Percentiles rank a stretch among this genome's conserved stretches.
These are phyloP conservation scores for Eleutherodactylus coqui DNA, from an alignment of 2,797 vertebrate genomes.

Conservation along the genomic window DNA sequence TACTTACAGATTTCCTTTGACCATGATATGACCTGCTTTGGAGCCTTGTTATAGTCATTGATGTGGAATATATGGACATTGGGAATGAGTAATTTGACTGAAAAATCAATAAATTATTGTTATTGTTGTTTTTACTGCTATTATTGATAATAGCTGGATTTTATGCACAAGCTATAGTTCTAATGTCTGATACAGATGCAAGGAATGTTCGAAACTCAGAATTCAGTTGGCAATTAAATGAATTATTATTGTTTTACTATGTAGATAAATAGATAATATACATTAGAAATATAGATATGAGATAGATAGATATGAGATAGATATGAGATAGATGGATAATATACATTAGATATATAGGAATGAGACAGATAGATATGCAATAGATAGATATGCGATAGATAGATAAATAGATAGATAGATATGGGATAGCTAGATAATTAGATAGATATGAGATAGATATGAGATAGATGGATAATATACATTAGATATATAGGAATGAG, in stretches of 20 bases:
- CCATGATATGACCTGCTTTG: neutral
- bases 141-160: neutral
- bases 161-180: neutral
- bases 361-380: too few relatives aligned
- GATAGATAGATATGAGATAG: neutral
- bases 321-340: too few relatives aligned
- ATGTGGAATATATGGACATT: neutral
- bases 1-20: neutral
- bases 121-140: neutral
- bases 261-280: neutral
- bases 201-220: too few relatives aligned
- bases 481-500: conserved; percentile 2
- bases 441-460: neutral
- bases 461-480: too few relatives aligned
- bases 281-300: neutral
- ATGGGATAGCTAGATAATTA: neutral
- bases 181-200: neutral
- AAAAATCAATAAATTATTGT: neutral
- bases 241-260: neutral
- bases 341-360: too few relatives aligned
- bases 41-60: neutral
- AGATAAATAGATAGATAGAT: neutral
- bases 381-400: neutral
- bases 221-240: too few relatives aligned
- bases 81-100: neutral